A percentile compares a stretch with the other conserved stretches of the same genome.
Evolutionary conservation across 1,140 invertebrate species (phyloP).

Genomic region (Drosophila athabasca): DNA sequence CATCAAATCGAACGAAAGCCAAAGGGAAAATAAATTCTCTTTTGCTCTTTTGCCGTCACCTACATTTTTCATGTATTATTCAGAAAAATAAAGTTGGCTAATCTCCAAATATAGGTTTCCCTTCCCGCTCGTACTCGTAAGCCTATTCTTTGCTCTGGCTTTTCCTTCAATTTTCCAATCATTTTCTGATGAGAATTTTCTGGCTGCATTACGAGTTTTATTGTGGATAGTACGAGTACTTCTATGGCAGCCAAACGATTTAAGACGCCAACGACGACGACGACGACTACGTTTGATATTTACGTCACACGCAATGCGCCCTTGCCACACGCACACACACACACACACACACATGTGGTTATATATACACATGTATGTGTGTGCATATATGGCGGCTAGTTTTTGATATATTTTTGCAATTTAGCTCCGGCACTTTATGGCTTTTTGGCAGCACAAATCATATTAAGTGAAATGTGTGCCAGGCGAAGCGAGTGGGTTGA

Average conservation of each 20-base stretch:
- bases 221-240: constrained; percentile 23
- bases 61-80: constrained; percentile 31
- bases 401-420: constrained; percentile 60
- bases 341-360: constrained; percentile 1
- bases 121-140: constrained; percentile 22
- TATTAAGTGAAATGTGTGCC: constrained; percentile 60
- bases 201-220: constrained; percentile 34
- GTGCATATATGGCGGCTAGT: constrained; percentile 36
- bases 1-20: not conserved
- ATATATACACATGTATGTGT: constrained; percentile 19
- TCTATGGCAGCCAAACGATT: constrained; percentile 56
- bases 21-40: constrained; percentile 18
- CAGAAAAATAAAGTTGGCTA: constrained; percentile 37
- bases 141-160: constrained; percentile 14
- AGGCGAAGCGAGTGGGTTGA: constrained; percentile 6
- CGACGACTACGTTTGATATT: constrained; percentile 63
- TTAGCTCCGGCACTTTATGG: constrained; percentile 57
- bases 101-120: constrained; percentile 41
- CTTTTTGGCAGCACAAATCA: constrained; percentile 60
- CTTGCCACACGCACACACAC: not conserved
- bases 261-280: constrained; percentile 42
- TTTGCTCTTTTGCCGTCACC: constrained; percentile 1
- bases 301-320: constrained; percentile 53
- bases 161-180: constrained; percentile 55
- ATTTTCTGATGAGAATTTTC: constrained; percentile 58